phyloP scores from a whole-genome alignment of 2,797 vertebrate species.

The Hydrophis major region DNA sequence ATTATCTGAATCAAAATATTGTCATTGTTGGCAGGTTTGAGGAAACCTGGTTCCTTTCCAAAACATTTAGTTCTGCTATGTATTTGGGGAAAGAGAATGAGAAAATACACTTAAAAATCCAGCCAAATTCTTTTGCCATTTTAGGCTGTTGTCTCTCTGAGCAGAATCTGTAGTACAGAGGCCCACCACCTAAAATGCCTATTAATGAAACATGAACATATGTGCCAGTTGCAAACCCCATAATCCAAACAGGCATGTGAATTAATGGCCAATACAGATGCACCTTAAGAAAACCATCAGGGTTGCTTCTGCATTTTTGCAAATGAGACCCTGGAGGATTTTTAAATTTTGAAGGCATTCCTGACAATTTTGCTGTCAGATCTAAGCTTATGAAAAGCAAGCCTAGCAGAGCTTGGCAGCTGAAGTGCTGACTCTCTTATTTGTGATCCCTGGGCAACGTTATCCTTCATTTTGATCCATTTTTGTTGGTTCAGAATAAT shows the following conservation, averaged over 20 bases:
- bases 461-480: conserved; percentile 16
- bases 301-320: neutral
- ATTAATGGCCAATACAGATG: neutral
- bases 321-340: neutral
- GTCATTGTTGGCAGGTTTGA: conserved; percentile 2
- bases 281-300: neutral
- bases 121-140: neutral
- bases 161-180: neutral
- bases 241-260: neutral
- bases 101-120: conserved; percentile 8
- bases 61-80: conserved; percentile 20
- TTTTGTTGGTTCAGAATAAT: conserved; percentile 5
- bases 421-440: neutral
- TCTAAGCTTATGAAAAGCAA: neutral
- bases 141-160: neutral
- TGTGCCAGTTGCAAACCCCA: neutral
- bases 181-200: neutral
- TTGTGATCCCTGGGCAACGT: neutral
- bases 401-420: neutral
- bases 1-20: conserved; percentile 43
- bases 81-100: conserved; percentile 7
- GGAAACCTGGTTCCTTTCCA: conserved; percentile 28
- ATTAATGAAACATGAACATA: neutral
- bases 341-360: neutral
- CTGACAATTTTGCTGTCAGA: conserved; percentile 1